Evolutionary conservation across 2,888 invertebrate genomes (phyloP).

Genomic region (Drosophila merina): DNA sequence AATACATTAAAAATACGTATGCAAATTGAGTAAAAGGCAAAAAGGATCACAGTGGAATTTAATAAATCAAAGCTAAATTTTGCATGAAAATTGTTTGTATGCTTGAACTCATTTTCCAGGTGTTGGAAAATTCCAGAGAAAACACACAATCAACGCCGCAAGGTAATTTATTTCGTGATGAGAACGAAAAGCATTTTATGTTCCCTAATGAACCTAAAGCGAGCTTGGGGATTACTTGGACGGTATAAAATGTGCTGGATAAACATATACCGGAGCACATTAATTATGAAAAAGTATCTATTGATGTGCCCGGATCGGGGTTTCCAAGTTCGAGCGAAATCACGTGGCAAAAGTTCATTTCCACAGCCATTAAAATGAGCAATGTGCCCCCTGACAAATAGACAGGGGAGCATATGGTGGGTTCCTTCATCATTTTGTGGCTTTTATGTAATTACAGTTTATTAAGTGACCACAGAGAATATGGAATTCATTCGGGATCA

Average conservation of each 20-base stretch:
- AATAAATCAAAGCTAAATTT: slow-evolving; percentile 51
- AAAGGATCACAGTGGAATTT: slow-evolving; percentile 59
- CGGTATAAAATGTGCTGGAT: slow-evolving; percentile 16
- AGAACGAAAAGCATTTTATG: slow-evolving; percentile 53
- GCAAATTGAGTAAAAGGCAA: slow-evolving; percentile 50
- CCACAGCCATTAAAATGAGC: slow-evolving; percentile 62
- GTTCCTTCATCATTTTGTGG: slow-evolving; percentile 44
- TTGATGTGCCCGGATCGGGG: slow-evolving; percentile 58
- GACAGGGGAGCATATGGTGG: slow-evolving; percentile 28
- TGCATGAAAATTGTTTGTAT: slow-evolving; percentile 17
- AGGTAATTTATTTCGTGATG: slow-evolving; percentile 42
- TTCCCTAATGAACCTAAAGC: slow-evolving; percentile 56
- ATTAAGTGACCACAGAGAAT: slow-evolving; percentile 35
- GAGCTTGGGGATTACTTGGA: slow-evolving; percentile 43
- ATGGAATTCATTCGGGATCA: neutral
- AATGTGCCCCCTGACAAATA: slow-evolving; percentile 47
- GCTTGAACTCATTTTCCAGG: slow-evolving; percentile 1
- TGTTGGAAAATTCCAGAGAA: slow-evolving; percentile 7
- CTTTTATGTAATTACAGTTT: slow-evolving; percentile 51
- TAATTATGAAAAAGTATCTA: slow-evolving; percentile 75
- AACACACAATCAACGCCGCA: slow-evolving; percentile 12
- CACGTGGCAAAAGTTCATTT: slow-evolving; percentile 70
- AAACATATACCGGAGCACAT: slow-evolving; percentile 20
- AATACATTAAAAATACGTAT: slow-evolving; percentile 70
- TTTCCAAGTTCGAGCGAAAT: slow-evolving; percentile 51